These are phyloP conservation scores for Paracanthobrama guichenoti DNA, from an alignment of 2,113 vertebrate genomes.

Conservation along the genomic window DNA sequence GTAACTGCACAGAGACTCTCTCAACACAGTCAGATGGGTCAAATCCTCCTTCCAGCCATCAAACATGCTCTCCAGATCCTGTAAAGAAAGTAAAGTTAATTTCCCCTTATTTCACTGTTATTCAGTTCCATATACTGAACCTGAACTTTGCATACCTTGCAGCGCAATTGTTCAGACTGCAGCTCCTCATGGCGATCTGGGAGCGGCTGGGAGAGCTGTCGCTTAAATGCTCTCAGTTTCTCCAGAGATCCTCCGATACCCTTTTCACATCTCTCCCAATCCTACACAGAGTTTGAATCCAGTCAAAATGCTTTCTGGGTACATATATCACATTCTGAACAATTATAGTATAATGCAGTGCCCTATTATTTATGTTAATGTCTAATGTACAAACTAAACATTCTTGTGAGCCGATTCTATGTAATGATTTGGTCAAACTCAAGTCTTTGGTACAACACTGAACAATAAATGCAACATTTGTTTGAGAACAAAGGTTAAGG, in stretches of 20 bases:
- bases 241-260: conserved; percentile 88
- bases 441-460: no score
- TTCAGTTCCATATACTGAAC: background rate
- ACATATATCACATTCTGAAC: background rate
- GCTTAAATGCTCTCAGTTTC: conserved; percentile 89
- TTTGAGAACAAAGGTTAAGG: background rate
- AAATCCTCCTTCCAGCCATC: conserved; percentile 91
- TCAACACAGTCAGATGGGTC: conserved; percentile 79
- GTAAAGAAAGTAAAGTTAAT: background rate
- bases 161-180: conserved; percentile 83
- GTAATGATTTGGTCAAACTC: no score
- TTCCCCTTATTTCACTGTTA: background rate
- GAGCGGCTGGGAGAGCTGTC: conserved; percentile 84
- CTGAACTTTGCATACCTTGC: conserved; percentile 4
- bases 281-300: conserved; percentile 69
- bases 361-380: background rate
- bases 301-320: background rate
- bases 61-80: conserved; percentile 89
- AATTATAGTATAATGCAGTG: background rate
- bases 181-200: conserved; percentile 92
- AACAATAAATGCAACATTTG: no score
- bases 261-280: conserved; percentile 92
- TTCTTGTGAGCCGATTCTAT: no score
- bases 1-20: conserved; percentile 79
- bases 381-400: no score